Conservation (phyloP, 1,140 invertebrate species). For the Chironomus striatipennis region DNA sequence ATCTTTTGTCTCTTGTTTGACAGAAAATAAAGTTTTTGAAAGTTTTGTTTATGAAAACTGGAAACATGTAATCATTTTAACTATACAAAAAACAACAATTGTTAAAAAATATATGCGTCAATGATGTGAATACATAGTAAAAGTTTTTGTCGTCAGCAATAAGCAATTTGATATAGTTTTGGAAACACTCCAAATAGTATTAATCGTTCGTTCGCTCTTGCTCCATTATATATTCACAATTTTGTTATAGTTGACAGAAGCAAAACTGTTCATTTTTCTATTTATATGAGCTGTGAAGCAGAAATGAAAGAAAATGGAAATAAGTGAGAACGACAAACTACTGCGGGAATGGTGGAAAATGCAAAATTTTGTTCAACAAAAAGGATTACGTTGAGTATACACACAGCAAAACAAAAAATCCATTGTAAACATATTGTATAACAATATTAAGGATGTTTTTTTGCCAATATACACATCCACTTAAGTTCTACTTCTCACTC, state of each 20-base stretch:
- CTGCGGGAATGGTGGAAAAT: not conserved
- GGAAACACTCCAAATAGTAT: too few relatives aligned
- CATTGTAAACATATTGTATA: constrained; percentile 23
- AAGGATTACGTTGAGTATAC: constrained; percentile 1
- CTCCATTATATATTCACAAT: not conserved
- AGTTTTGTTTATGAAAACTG: not conserved
- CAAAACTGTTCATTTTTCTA: not conserved
- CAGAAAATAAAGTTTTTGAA: too few relatives aligned
- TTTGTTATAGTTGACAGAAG: constrained; percentile 13
- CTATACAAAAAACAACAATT: too few relatives aligned
- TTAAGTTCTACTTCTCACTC: too few relatives aligned
- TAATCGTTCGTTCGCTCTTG: too few relatives aligned
- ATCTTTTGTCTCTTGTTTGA: too few relatives aligned
- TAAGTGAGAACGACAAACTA: constrained; percentile 3
- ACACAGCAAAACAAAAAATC: constrained; percentile 10
- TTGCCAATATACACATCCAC: not conserved
- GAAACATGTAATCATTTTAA: not conserved
- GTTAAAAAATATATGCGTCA: too few relatives aligned
- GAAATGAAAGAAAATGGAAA: not conserved
- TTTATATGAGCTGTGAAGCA: constrained; percentile 12
- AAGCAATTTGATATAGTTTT: too few relatives aligned
- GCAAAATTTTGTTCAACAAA: constrained; percentile 22
- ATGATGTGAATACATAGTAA: too few relatives aligned
- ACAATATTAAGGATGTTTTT: constrained; percentile 21
- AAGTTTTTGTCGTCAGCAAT: too few relatives aligned